Conservation (phyloP, 2,113 vertebrate species). For the Terrapene triunguis region DNA sequence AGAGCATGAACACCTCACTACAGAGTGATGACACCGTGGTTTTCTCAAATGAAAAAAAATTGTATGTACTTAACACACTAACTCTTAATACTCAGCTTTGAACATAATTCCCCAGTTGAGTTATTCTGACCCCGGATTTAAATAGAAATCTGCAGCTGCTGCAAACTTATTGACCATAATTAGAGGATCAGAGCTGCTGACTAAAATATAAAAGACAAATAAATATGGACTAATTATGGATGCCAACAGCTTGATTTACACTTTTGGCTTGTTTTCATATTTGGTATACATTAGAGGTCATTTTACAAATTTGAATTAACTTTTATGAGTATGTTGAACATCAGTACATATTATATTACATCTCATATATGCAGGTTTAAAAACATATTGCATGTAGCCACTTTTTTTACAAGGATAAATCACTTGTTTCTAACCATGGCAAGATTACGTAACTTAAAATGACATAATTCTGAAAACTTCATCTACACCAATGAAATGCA, state of each 20-base stretch:
- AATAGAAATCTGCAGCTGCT: not conserved
- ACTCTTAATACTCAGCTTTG: not conserved
- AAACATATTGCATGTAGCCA: not conserved
- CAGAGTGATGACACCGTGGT: not conserved
- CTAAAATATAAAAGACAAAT: not conserved
- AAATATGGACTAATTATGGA: not conserved
- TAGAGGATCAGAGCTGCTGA: not conserved
- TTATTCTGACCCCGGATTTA: not conserved
- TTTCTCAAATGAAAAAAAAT: not conserved
- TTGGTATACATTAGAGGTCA: not conserved
- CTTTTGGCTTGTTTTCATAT: not conserved
- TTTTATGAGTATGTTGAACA: not conserved
- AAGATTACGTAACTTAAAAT: not conserved
- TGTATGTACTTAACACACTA: not conserved
- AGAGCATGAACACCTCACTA: not conserved
- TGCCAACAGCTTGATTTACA: not conserved
- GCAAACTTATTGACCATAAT: not conserved
- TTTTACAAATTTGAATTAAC: not conserved
- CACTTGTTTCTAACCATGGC: not conserved
- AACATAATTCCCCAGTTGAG: not conserved
- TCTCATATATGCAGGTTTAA: not conserved
- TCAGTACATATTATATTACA: not conserved
- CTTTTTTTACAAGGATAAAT: not conserved
- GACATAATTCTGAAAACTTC: not conserved
- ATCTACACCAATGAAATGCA: not conserved